A percentile compares a stretch with the other conserved stretches of the same genome.
Conservation (phyloP, 1,140 invertebrate genomes). For the Lepidurus arcticus region DNA sequence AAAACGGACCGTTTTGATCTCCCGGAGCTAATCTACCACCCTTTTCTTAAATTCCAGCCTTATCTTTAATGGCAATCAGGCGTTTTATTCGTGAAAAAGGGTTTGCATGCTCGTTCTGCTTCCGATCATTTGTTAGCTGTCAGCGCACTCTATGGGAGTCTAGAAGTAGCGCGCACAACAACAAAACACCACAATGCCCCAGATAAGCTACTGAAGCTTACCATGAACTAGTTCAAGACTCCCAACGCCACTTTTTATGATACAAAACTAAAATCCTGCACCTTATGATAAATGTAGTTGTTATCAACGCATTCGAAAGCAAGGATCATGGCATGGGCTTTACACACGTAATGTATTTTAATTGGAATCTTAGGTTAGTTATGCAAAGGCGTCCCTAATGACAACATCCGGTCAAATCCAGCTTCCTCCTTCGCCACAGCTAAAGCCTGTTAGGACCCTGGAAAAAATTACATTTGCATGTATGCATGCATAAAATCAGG, state of each 20-base stretch:
- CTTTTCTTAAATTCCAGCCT: not conserved
- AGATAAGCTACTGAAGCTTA: no score
- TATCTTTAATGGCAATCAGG: not conserved
- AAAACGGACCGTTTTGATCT: not conserved
- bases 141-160: no score
- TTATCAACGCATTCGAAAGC: not conserved
- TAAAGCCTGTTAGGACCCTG: not conserved
- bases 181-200: no score
- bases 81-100: no score
- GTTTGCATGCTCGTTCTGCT: no score
- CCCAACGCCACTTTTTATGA: no score
- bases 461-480: not conserved
- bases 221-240: no score
- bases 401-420: conserved; percentile 14
- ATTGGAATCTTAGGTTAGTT: not conserved
- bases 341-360: not conserved
- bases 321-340: not conserved
- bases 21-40: no score
- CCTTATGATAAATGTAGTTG: no score
- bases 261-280: no score
- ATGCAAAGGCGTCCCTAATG: not conserved
- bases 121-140: no score
- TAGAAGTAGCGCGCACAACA: no score
- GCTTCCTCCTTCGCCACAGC: not conserved
- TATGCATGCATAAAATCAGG: not conserved